Percentiles rank a stretch among this genome's conserved stretches.
Evolutionary conservation across 2,797 vertebrate genomes (phyloP).

Genomic region (Leucoraja ocellata): DNA sequence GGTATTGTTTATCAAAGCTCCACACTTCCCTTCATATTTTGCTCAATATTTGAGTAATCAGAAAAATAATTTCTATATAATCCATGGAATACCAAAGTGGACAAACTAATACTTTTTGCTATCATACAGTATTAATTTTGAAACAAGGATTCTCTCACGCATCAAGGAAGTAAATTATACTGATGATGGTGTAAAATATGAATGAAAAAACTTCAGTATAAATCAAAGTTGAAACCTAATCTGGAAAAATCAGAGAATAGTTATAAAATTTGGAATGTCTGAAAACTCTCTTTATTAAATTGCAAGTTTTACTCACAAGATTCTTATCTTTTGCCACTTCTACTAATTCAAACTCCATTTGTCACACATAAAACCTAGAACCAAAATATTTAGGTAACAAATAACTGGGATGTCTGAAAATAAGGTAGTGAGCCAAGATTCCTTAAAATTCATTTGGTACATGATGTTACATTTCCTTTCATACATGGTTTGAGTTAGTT

Average conservation of each 20-base stretch:
- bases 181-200: neutral
- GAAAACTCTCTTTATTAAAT: neutral
- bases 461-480: neutral
- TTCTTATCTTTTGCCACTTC: neutral
- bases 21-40: neutral
- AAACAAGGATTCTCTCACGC: neutral
- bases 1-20: no score
- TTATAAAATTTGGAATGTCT: slow-evolving; percentile 10
- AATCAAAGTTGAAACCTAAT: slow-evolving; percentile 6
- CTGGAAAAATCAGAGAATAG: neutral
- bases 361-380: neutral
- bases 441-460: neutral
- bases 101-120: neutral
- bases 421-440: neutral
- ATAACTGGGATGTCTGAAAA: neutral
- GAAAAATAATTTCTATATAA: neutral
- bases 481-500: slow-evolving; percentile 19
- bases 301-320: neutral
- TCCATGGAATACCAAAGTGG: neutral
- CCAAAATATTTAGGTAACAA: slow-evolving; percentile 17
- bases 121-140: neutral
- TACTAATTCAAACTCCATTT: neutral
- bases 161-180: neutral
- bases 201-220: neutral
- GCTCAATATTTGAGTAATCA: neutral